These are phyloP conservation scores for Cephus rjabovi DNA, from an alignment of 2,888 invertebrate genomes.

Conservation along the genomic window DNA sequence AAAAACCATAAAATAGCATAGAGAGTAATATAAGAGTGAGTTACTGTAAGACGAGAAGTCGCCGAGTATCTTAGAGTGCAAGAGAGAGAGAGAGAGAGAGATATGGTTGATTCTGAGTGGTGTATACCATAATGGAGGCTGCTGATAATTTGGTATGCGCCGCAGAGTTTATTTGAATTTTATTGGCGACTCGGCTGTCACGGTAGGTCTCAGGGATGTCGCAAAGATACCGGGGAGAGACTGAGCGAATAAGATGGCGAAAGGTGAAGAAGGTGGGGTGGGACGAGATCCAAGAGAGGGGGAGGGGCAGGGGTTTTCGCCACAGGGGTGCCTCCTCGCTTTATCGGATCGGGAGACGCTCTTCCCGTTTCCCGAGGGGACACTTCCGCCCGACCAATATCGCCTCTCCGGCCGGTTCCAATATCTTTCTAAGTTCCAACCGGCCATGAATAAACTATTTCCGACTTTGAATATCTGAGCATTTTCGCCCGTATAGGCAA, in stretches of 20 bases:
- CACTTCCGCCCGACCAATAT: constrained; percentile 66
- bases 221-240: constrained; percentile 12
- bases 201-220: constrained; percentile 44
- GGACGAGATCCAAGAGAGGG: constrained; percentile 5
- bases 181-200: constrained; percentile 61
- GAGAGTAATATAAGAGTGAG: neutral
- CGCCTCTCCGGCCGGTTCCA: constrained; percentile 59
- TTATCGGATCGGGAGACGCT: constrained; percentile 55
- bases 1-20: neutral
- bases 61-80: neutral
- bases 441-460: constrained; percentile 67
- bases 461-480: constrained; percentile 66
- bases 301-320: constrained; percentile 6
- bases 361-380: constrained; percentile 62
- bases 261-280: constrained; percentile 6
- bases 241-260: constrained; percentile 8
- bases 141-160: constrained; percentile 66
- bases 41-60: neutral
- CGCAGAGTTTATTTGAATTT: constrained; percentile 67
- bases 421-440: constrained; percentile 64
- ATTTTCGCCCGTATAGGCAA: constrained; percentile 49
- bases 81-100: constrained; percentile 14
- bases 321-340: constrained; percentile 41
- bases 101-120: neutral
- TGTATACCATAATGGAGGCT: constrained; percentile 58